Base-by-base conservation (phyloP, 2,797 vertebrate species). In the Mormyrus proboscirostris region DNA sequence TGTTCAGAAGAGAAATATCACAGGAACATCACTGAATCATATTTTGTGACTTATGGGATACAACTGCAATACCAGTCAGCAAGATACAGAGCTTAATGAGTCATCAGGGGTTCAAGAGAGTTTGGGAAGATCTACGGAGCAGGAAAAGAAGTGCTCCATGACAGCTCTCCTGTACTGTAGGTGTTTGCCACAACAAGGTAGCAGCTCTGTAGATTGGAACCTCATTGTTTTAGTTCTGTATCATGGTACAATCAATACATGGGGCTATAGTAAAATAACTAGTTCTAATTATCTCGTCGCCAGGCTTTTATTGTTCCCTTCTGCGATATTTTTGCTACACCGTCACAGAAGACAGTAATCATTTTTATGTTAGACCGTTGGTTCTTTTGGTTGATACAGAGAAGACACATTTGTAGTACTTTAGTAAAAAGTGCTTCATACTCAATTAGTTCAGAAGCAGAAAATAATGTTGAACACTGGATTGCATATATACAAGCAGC, bases 1-100 rank as follows among this genome's bases (percentile, higher is more conserved):
- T 91, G 91, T 89, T 89, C 90, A 84, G 91, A 90, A 88, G 91
- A 90, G 29, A 89, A 57, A 89, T 88, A 91, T 89, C 82, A 73
- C 10, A 51, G 53, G 41, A 47, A 50, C 84, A 79, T 90, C 76
- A 82, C 22, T 51, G 22, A 29, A 88, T 51, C 25, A 69, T 79
- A 44, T 44, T 44, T 79, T 2, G 14, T 79, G 29, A 73, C 65
- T 38, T 73, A 29, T 73, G 65, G 65, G 65, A 73, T 38, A 73
- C 65, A 73, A 38, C 10, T 73, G 19, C 49, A 49, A 83, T 6
- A 82, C 19, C 22, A 89, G 73, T 57, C 19, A 83, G 8, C 6
- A 50, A 83, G 82, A 59, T 57, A 69, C 44, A 33, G 44, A 53
- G 2, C 10, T 53, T 86, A 53, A 44, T 85, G 73, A 84, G 33